These are phyloP conservation scores for Trissolcus japonicus DNA, from an alignment of 2,888 invertebrate genomes.

Conservation along the genomic window DNA sequence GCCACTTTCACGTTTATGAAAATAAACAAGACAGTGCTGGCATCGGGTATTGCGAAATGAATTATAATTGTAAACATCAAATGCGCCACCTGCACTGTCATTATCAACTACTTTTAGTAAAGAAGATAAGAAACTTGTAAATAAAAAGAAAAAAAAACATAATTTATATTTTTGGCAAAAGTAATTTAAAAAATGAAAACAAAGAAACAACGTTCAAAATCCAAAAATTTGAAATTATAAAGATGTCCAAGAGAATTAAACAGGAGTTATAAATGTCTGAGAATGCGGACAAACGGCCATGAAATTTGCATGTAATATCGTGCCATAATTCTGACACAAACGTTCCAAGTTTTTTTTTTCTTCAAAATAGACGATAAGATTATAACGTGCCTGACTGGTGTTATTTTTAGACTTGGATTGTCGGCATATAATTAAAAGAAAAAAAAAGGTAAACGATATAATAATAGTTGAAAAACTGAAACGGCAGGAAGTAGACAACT, in stretches of 20 bases:
- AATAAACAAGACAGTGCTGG: neutral
- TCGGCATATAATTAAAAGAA: slow-evolving; percentile 26
- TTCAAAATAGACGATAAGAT: slow-evolving; percentile 31
- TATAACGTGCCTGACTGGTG: slow-evolving; percentile 9
- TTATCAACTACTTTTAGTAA: no score
- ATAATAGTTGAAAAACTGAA: neutral
- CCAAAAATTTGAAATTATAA: slow-evolving; percentile 4
- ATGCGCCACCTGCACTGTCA: no score
- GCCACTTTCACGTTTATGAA: slow-evolving; percentile 1
- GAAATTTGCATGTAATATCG: slow-evolving; percentile 48
- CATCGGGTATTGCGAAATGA: no score
- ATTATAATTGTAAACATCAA: no score
- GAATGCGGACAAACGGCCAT: slow-evolving; percentile 41
- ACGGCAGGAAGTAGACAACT: slow-evolving; percentile 16
- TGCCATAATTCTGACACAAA: slow-evolving; percentile 15
- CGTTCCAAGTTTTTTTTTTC: slow-evolving; percentile 2
- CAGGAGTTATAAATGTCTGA: slow-evolving; percentile 21
- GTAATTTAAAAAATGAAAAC: neutral
- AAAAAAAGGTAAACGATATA: neutral
- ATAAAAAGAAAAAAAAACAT: neutral
- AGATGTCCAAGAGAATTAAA: slow-evolving; percentile 7
- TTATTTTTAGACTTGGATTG: slow-evolving; percentile 25
- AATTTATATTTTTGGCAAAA: neutral
- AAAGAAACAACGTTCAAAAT: neutral
- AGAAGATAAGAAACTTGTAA: neutral